These are phyloP conservation scores for Rattus rattus DNA, from an alignment of 2,113 vertebrate genomes.

Conservation along the genomic window DNA sequence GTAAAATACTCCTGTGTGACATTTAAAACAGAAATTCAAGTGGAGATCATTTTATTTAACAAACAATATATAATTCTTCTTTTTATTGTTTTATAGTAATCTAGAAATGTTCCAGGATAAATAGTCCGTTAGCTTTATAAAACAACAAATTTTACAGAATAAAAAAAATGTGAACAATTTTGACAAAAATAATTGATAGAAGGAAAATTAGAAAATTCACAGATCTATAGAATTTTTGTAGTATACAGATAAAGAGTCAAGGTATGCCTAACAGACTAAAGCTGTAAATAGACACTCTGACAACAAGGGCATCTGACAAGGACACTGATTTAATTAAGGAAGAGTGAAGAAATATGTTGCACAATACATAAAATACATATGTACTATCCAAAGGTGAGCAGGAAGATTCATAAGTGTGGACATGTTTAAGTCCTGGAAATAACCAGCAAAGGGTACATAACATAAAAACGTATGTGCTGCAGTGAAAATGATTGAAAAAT, in stretches of 20 bases:
- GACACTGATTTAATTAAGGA: not conserved
- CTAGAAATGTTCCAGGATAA: not conserved
- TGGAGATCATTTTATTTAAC: not conserved
- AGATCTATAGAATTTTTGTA: not conserved
- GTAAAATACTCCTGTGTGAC: no score
- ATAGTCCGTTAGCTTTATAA: not conserved
- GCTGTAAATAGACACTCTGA: not conserved
- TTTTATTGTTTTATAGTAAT: not conserved
- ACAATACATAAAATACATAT: not conserved
- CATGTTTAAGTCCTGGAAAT: not conserved
- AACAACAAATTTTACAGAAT: not conserved
- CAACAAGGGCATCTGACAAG: not conserved
- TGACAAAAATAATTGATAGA: not conserved
- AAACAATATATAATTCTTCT: not conserved
- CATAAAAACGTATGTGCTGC: not conserved
- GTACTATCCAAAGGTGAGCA: not conserved
- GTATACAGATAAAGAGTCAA: not conserved
- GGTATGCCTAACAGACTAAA: not conserved
- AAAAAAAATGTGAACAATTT: not conserved
- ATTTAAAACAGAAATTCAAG: not conserved
- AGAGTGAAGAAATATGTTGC: not conserved
- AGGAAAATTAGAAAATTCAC: not conserved
- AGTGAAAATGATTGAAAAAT: not conserved
- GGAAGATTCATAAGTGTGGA: not conserved
- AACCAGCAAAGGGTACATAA: not conserved